Base-by-base conservation (phyloP, 2,888 invertebrate species). In the Tipula helvola region DNA sequence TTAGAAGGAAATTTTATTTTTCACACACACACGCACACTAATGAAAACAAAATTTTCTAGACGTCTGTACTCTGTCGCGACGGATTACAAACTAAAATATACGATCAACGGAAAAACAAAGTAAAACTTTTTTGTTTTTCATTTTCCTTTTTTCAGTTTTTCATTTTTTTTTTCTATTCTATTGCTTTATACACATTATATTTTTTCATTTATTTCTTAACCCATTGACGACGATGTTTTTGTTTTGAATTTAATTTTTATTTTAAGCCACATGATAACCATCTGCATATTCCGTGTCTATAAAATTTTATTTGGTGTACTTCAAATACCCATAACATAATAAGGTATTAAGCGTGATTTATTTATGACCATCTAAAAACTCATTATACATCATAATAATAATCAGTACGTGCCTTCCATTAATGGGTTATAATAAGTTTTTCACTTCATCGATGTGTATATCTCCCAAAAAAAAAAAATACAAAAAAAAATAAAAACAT, bases 41-140 rank as follows among this genome's bases (percentile, higher is more conserved):
- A 71, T 28, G 10, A 28, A 71, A 71, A 71, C 28, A 28, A 18
- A 71, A 71, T 71, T 71, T 71, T 71, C 28, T 71, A 71, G 28
- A 71, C 84, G 84, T 84, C 84, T 84, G 36, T 84, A 84, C n/a
- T 36, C 36, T 36, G 84, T 41, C 84, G 84, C 84, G 84, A 84
- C 84, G 84, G 41, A 36, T 84, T 84, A 41, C 84, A 84, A 84
- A 84, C 84, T 84, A 41, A 84, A 84, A 18, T 71, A 71, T n/a
- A 28, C 28, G 71, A 71, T 71, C 71, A 71, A 71, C 71, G 71
- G 71, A 28, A 71, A 71, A 71, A 71, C 71, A 71, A 71, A 71
- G 71, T 71, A 71, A 71, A 28, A 28, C 28, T 71, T 71, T 71
- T 28, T 71, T 71, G 5, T 71, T 10, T 71, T 71, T 71, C 28